These are phyloP conservation scores for Cossypha polioptera DNA, from an alignment of 2,797 vertebrate species.

Conservation along the genomic window DNA sequence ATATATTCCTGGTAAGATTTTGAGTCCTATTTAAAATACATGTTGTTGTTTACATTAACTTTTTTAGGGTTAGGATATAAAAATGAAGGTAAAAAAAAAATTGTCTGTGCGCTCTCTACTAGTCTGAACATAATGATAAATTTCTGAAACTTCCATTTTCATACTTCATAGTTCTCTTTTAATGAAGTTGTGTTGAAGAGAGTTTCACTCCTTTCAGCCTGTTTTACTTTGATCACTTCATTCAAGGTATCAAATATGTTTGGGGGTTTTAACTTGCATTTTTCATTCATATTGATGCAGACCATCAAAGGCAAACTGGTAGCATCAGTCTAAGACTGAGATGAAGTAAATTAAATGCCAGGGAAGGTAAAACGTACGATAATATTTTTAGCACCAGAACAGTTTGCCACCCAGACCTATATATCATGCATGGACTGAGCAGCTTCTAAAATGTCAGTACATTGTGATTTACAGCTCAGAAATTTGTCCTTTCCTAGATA, in stretches of 20 bases:
- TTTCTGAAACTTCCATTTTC: neutral
- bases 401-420: neutral
- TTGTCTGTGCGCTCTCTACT: neutral
- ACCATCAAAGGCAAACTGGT: neutral
- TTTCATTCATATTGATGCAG: neutral
- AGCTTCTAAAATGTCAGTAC: neutral
- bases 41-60: neutral
- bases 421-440: rapidly evolving
- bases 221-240: neutral
- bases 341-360: neutral
- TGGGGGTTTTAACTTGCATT: neutral
- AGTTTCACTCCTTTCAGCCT: neutral
- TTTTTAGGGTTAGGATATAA: neutral
- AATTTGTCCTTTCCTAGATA: neutral
- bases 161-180: neutral
- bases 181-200: neutral
- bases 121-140: neutral
- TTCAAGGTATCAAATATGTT: neutral
- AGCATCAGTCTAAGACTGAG: neutral
- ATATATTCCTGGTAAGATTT: neutral
- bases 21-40: neutral
- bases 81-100: neutral
- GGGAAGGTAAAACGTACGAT: neutral
- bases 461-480: neutral
- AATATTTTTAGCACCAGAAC: neutral